A percentile compares a stretch with the other conserved stretches of the same genome.
phyloP scores from a whole-genome alignment of 2,797 vertebrate species.

The Phalanger gymnotis region DNA sequence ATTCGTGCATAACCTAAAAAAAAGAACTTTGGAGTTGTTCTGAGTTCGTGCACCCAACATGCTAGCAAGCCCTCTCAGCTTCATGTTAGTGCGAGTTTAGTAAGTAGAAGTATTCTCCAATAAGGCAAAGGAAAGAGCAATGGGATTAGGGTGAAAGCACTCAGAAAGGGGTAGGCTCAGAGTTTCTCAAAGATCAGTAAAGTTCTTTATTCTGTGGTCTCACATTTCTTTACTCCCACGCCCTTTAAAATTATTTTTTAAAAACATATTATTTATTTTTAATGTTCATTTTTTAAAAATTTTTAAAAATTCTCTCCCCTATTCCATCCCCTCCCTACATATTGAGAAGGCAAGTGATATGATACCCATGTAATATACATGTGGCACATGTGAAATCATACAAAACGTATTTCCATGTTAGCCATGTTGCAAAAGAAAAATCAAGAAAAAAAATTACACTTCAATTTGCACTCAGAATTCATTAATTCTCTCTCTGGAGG shows the following conservation, averaged over 20 bases:
- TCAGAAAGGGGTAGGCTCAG: not conserved
- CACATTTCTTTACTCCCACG: not conserved
- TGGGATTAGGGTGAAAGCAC: not conserved
- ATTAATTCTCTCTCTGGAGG: not conserved
- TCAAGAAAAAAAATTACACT: not conserved
- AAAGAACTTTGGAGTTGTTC: not conserved
- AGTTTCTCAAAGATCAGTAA: not conserved
- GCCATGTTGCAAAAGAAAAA: not conserved
- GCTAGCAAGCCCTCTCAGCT: not conserved
- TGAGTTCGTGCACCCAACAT: not conserved
- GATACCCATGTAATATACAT: not conserved
- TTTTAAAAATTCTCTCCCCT: not conserved
- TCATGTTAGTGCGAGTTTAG: not conserved
- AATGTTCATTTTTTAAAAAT: not conserved
- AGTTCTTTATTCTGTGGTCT: not conserved
- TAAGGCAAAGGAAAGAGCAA: not conserved
- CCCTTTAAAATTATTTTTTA: not conserved
- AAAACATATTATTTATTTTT: not conserved
- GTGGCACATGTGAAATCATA: not conserved
- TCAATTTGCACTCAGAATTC: not conserved
- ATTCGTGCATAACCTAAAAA: no score
- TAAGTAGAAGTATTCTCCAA: not conserved
- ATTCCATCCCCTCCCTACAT: not conserved
- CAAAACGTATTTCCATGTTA: not conserved
- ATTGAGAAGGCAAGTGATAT: not conserved